Conservation (phyloP, 2,888 invertebrate species). For the Halictus ligatus region DNA sequence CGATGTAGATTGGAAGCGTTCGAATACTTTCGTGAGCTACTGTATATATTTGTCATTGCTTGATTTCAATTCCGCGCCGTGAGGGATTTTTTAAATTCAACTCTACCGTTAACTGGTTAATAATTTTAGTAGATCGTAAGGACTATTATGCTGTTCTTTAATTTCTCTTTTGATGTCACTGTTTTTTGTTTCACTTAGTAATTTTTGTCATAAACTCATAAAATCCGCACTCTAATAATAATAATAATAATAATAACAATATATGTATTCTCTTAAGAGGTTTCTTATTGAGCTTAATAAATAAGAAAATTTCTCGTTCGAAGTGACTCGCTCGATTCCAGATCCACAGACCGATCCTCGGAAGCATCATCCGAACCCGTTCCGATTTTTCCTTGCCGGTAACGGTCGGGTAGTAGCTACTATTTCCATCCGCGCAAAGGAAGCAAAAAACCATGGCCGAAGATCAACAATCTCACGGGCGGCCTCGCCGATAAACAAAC, state of each 20-base stretch:
- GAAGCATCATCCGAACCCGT: not conserved
- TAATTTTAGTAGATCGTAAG: no score
- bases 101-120: no score
- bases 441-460: not conserved
- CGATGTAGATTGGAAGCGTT: no score
- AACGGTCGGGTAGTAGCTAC: not conserved
- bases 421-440: constrained; percentile 1
- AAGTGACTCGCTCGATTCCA: not conserved
- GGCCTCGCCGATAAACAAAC: constrained; percentile 37
- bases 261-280: not conserved
- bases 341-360: not conserved
- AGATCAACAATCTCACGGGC: constrained; percentile 30
- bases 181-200: no score
- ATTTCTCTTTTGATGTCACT: no score
- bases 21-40: no score
- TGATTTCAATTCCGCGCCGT: no score
- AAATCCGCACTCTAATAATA: not conserved
- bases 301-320: not conserved
- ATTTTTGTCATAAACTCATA: not conserved
- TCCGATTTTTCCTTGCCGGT: not conserved
- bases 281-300: not conserved
- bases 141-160: no score
- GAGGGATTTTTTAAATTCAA: no score
- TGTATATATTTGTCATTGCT: no score
- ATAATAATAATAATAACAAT: not conserved